phyloP scores from a whole-genome alignment of 2,888 invertebrate genomes.

The Leptinotarsa juncta region DNA sequence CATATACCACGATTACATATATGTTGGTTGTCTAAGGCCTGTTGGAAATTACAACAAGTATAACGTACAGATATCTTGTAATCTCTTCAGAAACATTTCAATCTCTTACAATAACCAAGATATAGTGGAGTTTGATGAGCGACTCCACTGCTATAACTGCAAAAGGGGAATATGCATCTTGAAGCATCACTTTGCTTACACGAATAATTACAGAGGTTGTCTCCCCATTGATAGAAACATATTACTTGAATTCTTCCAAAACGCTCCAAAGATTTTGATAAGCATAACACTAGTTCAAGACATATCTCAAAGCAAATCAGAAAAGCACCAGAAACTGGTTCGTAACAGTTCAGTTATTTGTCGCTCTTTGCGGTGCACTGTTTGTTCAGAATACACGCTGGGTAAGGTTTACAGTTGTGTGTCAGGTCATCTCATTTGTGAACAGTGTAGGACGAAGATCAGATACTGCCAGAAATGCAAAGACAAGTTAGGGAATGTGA shows the following conservation, averaged over 20 bases:
- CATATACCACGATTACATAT: conserved; percentile 14
- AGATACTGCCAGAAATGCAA: neutral
- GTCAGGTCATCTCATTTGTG: conserved; percentile 5
- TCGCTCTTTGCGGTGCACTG: neutral
- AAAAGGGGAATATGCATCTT: conserved; percentile 11
- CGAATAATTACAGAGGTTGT: neutral
- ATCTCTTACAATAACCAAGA: conserved; percentile 20
- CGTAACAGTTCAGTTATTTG: conserved; percentile 4
- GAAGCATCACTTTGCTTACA: conserved; percentile 19
- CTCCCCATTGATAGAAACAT: conserved; percentile 2
- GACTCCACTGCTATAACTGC: conserved; percentile 29
- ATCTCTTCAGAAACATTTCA: conserved; percentile 3
- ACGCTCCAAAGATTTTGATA: neutral
- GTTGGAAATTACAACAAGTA: conserved; percentile 21
- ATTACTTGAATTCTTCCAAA: neutral
- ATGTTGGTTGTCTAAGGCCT: conserved; percentile 16
- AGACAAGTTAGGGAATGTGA: neutral
- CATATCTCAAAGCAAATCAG: neutral
- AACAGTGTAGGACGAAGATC: neutral
- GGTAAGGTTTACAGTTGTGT: neutral
- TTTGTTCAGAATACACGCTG: conserved; percentile 15
- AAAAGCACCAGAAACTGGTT: neutral
- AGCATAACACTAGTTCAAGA: neutral
- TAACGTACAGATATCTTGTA: conserved; percentile 16
- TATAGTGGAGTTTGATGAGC: conserved; percentile 27